Evolutionary conservation across 2,888 invertebrate species (phyloP).

Genomic region (Habroteleia sp.): DNA sequence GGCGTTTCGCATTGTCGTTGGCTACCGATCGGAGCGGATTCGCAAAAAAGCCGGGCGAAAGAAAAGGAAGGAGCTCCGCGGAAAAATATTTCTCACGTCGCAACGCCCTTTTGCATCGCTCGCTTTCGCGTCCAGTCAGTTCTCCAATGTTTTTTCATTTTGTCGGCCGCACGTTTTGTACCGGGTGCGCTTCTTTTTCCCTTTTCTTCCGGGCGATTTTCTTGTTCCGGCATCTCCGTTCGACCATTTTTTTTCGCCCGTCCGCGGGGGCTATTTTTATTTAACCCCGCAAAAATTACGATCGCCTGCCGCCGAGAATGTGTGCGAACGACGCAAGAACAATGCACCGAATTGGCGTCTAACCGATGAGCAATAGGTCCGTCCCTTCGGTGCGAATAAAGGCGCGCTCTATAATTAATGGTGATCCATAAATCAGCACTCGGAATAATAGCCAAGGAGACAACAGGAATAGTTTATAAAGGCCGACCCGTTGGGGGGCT

Average conservation of each 20-base stretch:
- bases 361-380: conserved; percentile 81
- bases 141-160: conserved; percentile 14
- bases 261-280: conserved; percentile 53
- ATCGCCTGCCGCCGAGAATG: conserved; percentile 71
- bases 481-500: conserved; percentile 62
- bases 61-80: conserved; percentile 63
- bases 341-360: conserved; percentile 80
- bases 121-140: conserved; percentile 64
- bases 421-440: conserved; percentile 79
- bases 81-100: conserved; percentile 79
- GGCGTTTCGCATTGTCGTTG: conserved; percentile 40
- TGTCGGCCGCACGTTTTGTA: conserved; percentile 58
- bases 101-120: conserved; percentile 67
- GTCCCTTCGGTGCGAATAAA: conserved; percentile 81
- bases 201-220: conserved; percentile 63
- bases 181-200: conserved; percentile 47
- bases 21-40: conserved; percentile 27
- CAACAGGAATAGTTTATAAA: conserved; percentile 81
- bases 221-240: conserved; percentile 63
- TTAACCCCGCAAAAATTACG: conserved; percentile 70
- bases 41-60: conserved; percentile 32
- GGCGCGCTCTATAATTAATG: conserved; percentile 80
- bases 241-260: conserved; percentile 48
- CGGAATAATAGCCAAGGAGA: conserved; percentile 81
- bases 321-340: conserved; percentile 81